These are phyloP conservation scores for Larimichthys polyactis DNA, from an alignment of 2,113 vertebrate species.

Conservation along the genomic window DNA sequence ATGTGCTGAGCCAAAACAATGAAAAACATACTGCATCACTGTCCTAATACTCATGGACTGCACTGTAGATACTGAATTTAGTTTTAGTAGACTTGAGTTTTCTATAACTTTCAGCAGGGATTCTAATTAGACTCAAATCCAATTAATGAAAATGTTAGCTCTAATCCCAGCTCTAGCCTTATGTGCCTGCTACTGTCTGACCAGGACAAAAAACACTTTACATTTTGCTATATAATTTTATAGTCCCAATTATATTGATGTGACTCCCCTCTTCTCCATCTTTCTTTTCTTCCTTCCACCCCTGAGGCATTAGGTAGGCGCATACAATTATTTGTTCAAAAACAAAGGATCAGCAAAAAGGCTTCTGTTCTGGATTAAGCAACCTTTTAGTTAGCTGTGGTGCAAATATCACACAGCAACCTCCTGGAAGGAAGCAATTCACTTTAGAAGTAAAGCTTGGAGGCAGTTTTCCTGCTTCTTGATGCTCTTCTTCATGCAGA, in stretches of 20 bases:
- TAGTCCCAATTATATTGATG: constrained; percentile 45
- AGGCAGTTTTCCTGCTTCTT: constrained; percentile 11
- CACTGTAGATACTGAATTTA: constrained; percentile 8
- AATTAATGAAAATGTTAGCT: constrained; percentile 40
- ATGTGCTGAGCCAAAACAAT: constrained; percentile 19
- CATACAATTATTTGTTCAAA: constrained; percentile 70
- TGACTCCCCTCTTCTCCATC: constrained; percentile 3
- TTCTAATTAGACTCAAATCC: constrained; percentile 31
- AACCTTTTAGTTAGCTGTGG: constrained; percentile 35
- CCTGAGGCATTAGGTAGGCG: constrained; percentile 21
- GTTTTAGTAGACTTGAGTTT: constrained; percentile 11
- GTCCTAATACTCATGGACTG: not conserved
- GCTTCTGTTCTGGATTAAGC: constrained; percentile 44
- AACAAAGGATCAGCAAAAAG: constrained; percentile 62
- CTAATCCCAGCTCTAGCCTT: constrained; percentile 25
- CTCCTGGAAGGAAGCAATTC: constrained; percentile 35
- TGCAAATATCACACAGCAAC: constrained; percentile 27
- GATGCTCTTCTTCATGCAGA: not conserved
- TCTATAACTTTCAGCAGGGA: constrained; percentile 15
- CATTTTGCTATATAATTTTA: constrained; percentile 39
- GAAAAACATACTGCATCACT: constrained; percentile 23
- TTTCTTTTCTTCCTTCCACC: constrained; percentile 20
- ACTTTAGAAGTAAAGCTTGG: constrained; percentile 27
- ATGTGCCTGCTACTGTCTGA: constrained; percentile 20
- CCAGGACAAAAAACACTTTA: constrained; percentile 7